These are phyloP conservation scores for Ennomos erosarius DNA, from an alignment of 2,888 invertebrate genomes.

Conservation along the genomic window DNA sequence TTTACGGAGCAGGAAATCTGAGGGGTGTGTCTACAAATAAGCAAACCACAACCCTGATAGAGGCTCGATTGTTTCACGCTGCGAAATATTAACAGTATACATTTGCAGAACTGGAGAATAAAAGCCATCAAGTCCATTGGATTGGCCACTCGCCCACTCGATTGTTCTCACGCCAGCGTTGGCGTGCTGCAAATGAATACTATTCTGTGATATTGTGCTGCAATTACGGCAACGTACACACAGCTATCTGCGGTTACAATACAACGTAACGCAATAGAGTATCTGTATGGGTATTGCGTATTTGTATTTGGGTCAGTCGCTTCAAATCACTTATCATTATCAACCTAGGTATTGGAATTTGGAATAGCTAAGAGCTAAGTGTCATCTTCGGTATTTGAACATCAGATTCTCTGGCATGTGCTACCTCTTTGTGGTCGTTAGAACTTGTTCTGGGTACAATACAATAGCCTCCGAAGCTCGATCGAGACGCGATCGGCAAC, in stretches of 20 bases:
- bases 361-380: conserved; percentile 24
- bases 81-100: conserved; percentile 19
- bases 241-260: conserved; percentile 57
- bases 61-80: conserved; percentile 26
- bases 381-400: conserved; percentile 13
- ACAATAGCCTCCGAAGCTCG: conserved; percentile 47
- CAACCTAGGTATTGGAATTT: conserved; percentile 56
- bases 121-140: conserved; percentile 40
- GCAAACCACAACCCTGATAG: conserved; percentile 36
- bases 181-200: conserved; percentile 69
- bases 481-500: conserved; percentile 45
- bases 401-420: conserved; percentile 17
- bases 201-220: conserved; percentile 58
- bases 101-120: conserved; percentile 12
- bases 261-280: conserved; percentile 45
- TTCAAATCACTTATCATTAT: conserved; percentile 59
- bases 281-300: conserved; percentile 51
- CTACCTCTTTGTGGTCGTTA: conserved; percentile 16
- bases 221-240: conserved; percentile 63
- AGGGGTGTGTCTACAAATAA: conserved; percentile 40
- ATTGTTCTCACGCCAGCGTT: conserved; percentile 51
- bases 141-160: conserved; percentile 53
- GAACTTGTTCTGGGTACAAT: conserved; percentile 33
- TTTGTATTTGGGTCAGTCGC: conserved; percentile 64
- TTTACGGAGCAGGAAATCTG: conserved; percentile 55